These are phyloP conservation scores for Asteroscopus sphinx DNA, from an alignment of 2,888 invertebrate genomes.

Conservation along the genomic window DNA sequence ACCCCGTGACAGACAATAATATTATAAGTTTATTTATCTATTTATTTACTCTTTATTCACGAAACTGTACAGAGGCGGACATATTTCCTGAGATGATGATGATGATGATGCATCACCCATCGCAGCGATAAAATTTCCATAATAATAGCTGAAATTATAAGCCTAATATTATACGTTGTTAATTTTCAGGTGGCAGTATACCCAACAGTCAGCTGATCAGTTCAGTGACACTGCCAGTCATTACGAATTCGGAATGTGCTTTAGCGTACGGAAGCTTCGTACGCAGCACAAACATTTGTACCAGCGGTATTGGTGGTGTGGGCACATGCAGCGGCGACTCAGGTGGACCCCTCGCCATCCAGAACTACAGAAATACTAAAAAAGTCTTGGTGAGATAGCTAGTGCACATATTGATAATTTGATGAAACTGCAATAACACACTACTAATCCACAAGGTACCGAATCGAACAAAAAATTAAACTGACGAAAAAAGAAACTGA, in stretches of 20 bases:
- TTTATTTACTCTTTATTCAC: too few species aligned
- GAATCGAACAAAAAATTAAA: too few species aligned
- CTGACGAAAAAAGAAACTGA: too few species aligned
- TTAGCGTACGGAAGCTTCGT: constrained; percentile 56
- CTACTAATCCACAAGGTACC: too few species aligned
- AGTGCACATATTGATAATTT: background rate
- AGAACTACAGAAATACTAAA: constrained; percentile 9
- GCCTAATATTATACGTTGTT: background rate
- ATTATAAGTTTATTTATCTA: too few species aligned
- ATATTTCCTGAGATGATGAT: too few species aligned
- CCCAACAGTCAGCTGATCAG: constrained; percentile 63
- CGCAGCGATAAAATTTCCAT: too few species aligned
- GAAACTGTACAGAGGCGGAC: too few species aligned
- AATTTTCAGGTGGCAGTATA: constrained; percentile 58
- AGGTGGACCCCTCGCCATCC: constrained; percentile 65
- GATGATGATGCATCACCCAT: too few species aligned
- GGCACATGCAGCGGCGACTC: constrained; percentile 72
- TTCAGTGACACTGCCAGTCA: constrained; percentile 67
- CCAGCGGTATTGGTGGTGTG: constrained; percentile 67
- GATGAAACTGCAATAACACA: too few species aligned
- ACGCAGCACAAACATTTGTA: constrained; percentile 67
- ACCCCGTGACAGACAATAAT: too few species aligned
- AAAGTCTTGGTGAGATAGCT: constrained; percentile 51
- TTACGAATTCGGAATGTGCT: constrained; percentile 65
- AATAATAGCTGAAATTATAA: too few species aligned